These are phyloP conservation scores for Halcyon leucocephala DNA, from an alignment of 2,797 vertebrate species.

Conservation along the genomic window DNA sequence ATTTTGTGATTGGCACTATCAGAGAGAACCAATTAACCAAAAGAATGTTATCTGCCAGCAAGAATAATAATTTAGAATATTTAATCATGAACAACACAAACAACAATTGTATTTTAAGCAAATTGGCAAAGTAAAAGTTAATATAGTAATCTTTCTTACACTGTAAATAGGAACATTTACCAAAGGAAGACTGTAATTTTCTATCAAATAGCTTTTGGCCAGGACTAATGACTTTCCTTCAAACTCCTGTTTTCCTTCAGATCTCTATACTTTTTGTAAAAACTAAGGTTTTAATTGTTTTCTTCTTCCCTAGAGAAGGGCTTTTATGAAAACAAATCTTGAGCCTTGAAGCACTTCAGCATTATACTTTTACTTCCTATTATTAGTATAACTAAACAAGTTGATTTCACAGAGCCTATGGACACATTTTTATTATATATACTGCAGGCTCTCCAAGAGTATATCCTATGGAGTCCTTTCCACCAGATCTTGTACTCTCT, in stretches of 20 bases:
- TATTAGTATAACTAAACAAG: slow-evolving; percentile 52
- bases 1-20: background rate
- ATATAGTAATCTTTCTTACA: background rate
- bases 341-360: slow-evolving; percentile 11
- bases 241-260: background rate
- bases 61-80: background rate
- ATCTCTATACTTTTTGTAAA: slow-evolving; percentile 19
- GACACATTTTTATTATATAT: slow-evolving; percentile 11
- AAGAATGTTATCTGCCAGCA: background rate
- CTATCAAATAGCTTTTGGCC: slow-evolving; percentile 5
- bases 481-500: background rate
- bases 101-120: background rate
- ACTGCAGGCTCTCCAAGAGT: background rate
- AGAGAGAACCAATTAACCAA: background rate
- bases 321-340: slow-evolving; percentile 36
- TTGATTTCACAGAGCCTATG: slow-evolving; percentile 29
- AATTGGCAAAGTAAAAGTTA: background rate
- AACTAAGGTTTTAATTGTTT: slow-evolving; percentile 31
- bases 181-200: slow-evolving; percentile 16
- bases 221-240: background rate
- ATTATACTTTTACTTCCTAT: background rate
- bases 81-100: background rate
- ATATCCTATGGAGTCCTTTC: background rate
- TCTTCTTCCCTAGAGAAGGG: slow-evolving; percentile 29
- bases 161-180: background rate